Conservation (phyloP, 2,888 invertebrate genomes). For the Megalurothrips usitatus region DNA sequence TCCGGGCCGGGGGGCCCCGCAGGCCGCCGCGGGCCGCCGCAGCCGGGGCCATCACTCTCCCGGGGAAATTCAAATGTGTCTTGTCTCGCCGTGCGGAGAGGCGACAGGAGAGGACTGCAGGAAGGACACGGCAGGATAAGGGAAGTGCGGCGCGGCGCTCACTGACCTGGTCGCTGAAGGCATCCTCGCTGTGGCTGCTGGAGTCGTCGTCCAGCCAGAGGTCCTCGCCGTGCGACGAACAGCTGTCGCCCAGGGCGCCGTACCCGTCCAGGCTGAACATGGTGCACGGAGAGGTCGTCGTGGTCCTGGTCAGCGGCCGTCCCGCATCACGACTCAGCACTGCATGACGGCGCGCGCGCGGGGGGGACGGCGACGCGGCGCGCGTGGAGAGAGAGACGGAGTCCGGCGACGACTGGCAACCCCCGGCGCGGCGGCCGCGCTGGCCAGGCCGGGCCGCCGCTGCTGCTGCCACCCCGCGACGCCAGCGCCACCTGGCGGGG, state of each 20-base stretch:
- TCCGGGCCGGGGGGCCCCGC: too few relatives aligned
- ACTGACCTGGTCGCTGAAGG: slow-evolving; percentile 20
- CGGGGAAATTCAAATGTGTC: not conserved
- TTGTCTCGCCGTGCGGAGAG: too few relatives aligned
- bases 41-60: not conserved
- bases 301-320: not conserved
- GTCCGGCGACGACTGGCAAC: not conserved
- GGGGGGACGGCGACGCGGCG: not conserved
- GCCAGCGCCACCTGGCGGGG: not conserved
- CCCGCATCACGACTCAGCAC: not conserved
- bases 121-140: too few relatives aligned
- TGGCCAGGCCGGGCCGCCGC: not conserved
- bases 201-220: slow-evolving; percentile 65
- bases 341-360: too few relatives aligned
- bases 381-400: not conserved
- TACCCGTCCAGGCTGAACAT: slow-evolving; percentile 18
- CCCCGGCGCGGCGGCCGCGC: not conserved
- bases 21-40: too few relatives aligned
- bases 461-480: not conserved
- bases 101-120: too few relatives aligned
- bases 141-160: too few relatives aligned
- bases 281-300: not conserved
- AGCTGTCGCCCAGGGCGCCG: slow-evolving; percentile 49
- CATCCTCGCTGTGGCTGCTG: slow-evolving; percentile 50
- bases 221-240: slow-evolving; percentile 62